Evolutionary conservation across 1,140 invertebrate species (phyloP).

Genomic region (Dendrolimus punctatus): DNA sequence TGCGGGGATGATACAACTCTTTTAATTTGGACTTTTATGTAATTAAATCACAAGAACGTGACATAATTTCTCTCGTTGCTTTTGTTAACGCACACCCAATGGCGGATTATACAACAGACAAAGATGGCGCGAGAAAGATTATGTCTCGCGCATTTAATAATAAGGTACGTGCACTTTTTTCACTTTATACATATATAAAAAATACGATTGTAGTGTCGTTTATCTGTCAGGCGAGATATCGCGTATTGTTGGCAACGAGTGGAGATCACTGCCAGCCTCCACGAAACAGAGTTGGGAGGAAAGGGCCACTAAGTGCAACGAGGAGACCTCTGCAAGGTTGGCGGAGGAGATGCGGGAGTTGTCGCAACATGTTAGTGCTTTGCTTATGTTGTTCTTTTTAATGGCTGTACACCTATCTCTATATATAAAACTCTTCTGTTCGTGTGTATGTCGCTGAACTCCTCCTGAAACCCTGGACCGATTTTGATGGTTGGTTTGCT

Average conservation of each 20-base stretch:
- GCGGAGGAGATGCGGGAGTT: conserved; percentile 67
- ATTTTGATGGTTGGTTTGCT: too few relatives aligned
- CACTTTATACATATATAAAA: too few relatives aligned
- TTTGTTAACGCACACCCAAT: conserved; percentile 9
- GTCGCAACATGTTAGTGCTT: conserved; percentile 39
- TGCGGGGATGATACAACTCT: too few relatives aligned
- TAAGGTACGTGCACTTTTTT: not conserved
- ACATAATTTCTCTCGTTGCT: not conserved
- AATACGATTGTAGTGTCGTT: conserved; percentile 7
- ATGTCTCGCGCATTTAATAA: not conserved
- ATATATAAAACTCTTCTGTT: too few relatives aligned
- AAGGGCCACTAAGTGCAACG: conserved; percentile 88
- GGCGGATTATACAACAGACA: not conserved
- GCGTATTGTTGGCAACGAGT: conserved; percentile 96
- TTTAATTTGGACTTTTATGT: too few relatives aligned
- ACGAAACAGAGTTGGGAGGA: conserved; percentile 97
- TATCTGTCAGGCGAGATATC: conserved; percentile 86
- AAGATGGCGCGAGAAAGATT: conserved; percentile 3
- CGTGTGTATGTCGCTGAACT: too few relatives aligned
- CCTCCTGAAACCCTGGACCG: too few relatives aligned
- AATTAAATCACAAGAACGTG: too few relatives aligned
- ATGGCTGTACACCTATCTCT: too few relatives aligned
- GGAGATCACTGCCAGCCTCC: conserved; percentile 89
- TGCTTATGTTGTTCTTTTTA: not conserved
- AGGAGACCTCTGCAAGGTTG: conserved; percentile 78